These are phyloP conservation scores for Sylvia atricapilla DNA, from an alignment of 2,113 vertebrate species.

Conservation along the genomic window DNA sequence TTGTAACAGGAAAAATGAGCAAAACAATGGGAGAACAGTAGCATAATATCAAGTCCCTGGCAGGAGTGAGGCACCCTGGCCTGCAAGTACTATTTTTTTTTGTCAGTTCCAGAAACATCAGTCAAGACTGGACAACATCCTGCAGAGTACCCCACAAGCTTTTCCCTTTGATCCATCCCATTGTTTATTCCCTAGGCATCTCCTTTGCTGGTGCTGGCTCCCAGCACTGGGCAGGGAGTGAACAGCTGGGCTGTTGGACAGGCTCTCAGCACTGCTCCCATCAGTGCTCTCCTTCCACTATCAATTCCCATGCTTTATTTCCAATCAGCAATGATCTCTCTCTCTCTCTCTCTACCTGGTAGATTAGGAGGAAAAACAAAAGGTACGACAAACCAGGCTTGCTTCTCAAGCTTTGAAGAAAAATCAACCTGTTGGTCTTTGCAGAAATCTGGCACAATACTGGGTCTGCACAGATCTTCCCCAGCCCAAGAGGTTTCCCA, in stretches of 20 bases:
- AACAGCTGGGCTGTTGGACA: neutral
- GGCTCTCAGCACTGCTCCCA: neutral
- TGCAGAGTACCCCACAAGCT: neutral
- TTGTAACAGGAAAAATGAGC: neutral
- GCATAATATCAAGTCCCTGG: neutral
- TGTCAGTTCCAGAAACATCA: neutral
- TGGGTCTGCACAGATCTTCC: neutral
- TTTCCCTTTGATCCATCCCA: neutral
- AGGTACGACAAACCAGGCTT: neutral
- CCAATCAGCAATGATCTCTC: neutral
- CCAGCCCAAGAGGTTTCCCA: neutral
- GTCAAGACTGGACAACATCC: neutral
- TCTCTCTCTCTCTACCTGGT: neutral
- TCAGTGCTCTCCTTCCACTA: neutral
- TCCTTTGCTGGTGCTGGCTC: neutral
- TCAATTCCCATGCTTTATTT: neutral
- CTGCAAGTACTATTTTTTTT: neutral
- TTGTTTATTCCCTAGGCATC: neutral
- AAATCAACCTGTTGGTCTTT: neutral
- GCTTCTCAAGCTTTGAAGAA: neutral
- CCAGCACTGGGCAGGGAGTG: neutral
- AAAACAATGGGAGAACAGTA: neutral
- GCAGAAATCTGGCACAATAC: neutral
- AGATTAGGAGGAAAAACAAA: neutral
- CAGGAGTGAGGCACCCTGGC: neutral